A percentile compares a stretch with the other conserved stretches of the same genome.
Conservation (phyloP, 2,113 vertebrate species). For the Amia ocellicauda region DNA sequence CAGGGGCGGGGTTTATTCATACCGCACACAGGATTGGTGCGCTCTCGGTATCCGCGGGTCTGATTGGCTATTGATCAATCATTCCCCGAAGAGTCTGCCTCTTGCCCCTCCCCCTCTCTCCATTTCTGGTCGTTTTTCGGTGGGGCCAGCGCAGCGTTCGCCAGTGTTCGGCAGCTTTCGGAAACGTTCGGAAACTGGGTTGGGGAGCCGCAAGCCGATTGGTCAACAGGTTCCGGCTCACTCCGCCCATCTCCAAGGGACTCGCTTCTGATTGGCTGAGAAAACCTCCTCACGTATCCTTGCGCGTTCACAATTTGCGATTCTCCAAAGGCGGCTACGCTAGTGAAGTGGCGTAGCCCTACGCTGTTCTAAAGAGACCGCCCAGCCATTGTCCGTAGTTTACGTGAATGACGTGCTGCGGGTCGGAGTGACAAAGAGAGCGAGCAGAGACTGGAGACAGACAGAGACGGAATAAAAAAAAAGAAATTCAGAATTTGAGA, state of each 20-base stretch:
- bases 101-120: slow-evolving; percentile 1
- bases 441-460: slow-evolving; percentile 60
- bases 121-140: neutral
- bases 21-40: slow-evolving; percentile 38
- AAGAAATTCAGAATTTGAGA: slow-evolving; percentile 51
- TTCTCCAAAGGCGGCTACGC: slow-evolving; percentile 37
- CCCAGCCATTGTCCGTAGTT: neutral
- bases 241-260: slow-evolving; percentile 47
- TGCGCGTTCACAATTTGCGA: slow-evolving; percentile 55
- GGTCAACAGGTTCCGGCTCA: slow-evolving; percentile 8
- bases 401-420: slow-evolving; percentile 52
- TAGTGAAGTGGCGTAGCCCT: slow-evolving; percentile 39
- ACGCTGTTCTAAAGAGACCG: slow-evolving; percentile 4
- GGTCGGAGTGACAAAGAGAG: slow-evolving; percentile 69
- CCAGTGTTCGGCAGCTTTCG: slow-evolving; percentile 52
- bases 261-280: slow-evolving; percentile 52
- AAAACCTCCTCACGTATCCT: slow-evolving; percentile 40
- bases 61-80: slow-evolving; percentile 44
- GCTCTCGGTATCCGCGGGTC: slow-evolving; percentile 18
- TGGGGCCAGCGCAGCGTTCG: slow-evolving; percentile 18
- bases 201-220: slow-evolving; percentile 37
- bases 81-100: neutral
- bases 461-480: slow-evolving; percentile 62
- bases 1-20: slow-evolving; percentile 34
- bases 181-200: slow-evolving; percentile 52